These are phyloP conservation scores for Dryobotodes eremita DNA, from an alignment of 2,888 invertebrate species.

Conservation along the genomic window DNA sequence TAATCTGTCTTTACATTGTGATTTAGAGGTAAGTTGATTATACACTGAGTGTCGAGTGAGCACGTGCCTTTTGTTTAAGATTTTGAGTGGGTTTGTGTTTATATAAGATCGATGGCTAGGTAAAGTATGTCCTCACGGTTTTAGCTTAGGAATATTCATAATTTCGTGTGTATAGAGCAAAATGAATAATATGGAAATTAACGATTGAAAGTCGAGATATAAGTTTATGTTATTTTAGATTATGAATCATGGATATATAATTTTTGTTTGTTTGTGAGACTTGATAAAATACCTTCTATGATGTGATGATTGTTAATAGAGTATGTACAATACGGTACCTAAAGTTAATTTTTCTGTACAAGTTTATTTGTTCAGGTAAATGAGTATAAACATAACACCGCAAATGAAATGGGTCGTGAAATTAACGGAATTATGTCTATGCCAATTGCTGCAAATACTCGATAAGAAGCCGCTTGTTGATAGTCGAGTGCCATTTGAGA, in stretches of 20 bases:
- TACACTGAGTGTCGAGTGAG: conserved; percentile 52
- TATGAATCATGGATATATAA: background rate
- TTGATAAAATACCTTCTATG: background rate
- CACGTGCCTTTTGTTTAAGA: conserved; percentile 63
- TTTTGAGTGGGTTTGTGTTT: conserved; percentile 49
- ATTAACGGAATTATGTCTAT: conserved; percentile 29
- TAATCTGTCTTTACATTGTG: conserved; percentile 62
- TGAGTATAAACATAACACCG: background rate
- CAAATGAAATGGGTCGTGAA: conserved; percentile 17
- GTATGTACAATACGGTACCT: background rate
- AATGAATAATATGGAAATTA: background rate
- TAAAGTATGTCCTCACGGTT: conserved; percentile 34
- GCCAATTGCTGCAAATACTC: conserved; percentile 18
- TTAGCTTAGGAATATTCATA: background rate
- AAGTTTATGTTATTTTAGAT: background rate
- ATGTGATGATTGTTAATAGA: background rate
- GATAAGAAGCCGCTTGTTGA: background rate
- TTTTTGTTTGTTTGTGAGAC: background rate
- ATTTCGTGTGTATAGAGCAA: background rate
- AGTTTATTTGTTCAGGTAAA: background rate
- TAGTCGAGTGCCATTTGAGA: conserved; percentile 37
- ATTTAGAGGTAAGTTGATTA: conserved; percentile 62
- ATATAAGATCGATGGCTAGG: conserved; percentile 39
- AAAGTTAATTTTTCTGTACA: background rate
- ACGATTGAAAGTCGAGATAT: background rate